Base-by-base conservation (phyloP, 2,113 vertebrate genomes). In the Orycteropus afer region DNA sequence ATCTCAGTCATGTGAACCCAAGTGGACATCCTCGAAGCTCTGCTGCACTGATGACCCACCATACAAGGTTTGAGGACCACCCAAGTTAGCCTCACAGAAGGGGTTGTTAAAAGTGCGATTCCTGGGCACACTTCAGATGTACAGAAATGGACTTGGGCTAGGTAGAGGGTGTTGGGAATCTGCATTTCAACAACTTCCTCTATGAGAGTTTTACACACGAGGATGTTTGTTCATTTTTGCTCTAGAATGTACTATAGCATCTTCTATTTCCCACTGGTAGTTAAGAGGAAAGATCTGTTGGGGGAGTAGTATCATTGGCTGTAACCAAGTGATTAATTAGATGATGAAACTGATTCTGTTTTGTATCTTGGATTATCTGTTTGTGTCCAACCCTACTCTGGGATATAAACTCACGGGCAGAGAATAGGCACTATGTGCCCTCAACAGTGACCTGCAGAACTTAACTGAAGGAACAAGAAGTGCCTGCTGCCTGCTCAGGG, bases 1-100 rank as follows among this genome's bases (percentile, higher is more conserved):
- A n/a, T 55, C 55, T 57, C n/a, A n/a, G 40, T n/a, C 20, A 65
- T 49, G 92, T 42, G n/a, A 53, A 79, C 27, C 11, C 27, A 49
- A 9, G 40, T 71, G 29, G 42, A 63, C 10, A 9, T 57, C 49
- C 18, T 77, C 20, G 5, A 55, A 4, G 27, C 51, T 59, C 63
- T 45, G n/a, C 8, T 32, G 65, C 23, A 23, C 57, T 5, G 6
- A 49, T 2, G 67, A 55, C n/a, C 65, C 22, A 17, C 4, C 37
- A 86, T 32, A 14, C 3, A n/a, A 57, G 42, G 49, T 32, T 49
- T 8, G 27, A 80, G 59, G 40, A 25, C 20, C 27, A 76, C 25
- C 40, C 29, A 0, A 14, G 5, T 4, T 1, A 3, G 27, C 22
- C n/a, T 42, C 51, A 34, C 7, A 22, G 0, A 7, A 85, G 65